Conservation (phyloP, 2,888 invertebrate species). For the Aricia artaxerxes region DNA sequence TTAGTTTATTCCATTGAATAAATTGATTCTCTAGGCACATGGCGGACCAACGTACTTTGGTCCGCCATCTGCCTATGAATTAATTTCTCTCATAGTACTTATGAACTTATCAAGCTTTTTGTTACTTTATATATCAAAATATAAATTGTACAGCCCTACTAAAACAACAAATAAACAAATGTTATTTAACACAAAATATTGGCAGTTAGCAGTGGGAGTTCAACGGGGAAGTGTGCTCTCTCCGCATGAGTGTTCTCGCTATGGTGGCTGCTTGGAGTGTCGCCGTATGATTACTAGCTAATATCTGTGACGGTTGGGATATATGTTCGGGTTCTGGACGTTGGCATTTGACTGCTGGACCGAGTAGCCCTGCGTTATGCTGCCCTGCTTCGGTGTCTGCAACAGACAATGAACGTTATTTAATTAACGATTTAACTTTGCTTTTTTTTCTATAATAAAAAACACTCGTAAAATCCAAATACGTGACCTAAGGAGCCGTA, state of each 20-base stretch:
- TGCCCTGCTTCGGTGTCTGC: conserved; percentile 87
- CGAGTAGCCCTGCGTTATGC: conserved; percentile 92
- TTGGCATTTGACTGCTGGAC: conserved; percentile 83
- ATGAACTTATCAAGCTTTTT: too few relatives aligned
- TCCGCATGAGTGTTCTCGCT: conserved; percentile 1
- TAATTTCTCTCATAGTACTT: too few relatives aligned
- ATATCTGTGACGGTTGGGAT: conserved; percentile 71
- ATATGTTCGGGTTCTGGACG: conserved; percentile 69
- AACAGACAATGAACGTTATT: background rate
- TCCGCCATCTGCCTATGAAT: too few relatives aligned
- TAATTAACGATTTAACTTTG: too few relatives aligned
- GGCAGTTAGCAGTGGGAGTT: background rate
- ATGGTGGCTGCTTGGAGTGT: conserved; percentile 46
- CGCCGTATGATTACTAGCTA: conserved; percentile 58
- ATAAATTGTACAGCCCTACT: background rate
- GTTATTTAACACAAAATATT: background rate
- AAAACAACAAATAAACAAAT: background rate
- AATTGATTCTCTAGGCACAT: too few relatives aligned
- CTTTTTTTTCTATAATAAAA: too few relatives aligned
- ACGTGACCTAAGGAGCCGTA: too few relatives aligned
- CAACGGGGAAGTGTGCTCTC: background rate
- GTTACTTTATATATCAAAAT: too few relatives aligned
- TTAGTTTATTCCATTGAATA: too few relatives aligned
- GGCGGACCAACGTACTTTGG: too few relatives aligned
- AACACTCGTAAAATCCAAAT: too few relatives aligned